These are phyloP conservation scores for Narcine bancroftii DNA, from an alignment of 2,113 vertebrate genomes.

Conservation along the genomic window DNA sequence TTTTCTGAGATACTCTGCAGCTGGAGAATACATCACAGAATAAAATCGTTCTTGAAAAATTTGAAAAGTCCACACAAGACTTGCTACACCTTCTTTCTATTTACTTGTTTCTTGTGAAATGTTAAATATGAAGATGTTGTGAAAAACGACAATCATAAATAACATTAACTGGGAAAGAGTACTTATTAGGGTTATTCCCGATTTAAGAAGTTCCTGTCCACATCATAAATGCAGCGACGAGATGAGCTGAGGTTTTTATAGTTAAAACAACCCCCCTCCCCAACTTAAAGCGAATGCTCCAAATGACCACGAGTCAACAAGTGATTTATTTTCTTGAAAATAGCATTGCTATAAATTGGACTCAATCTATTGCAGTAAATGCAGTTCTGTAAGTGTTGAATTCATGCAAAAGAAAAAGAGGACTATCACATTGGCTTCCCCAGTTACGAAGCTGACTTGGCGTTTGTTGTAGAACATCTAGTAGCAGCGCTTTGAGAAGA, in stretches of 20 bases:
- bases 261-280: background rate
- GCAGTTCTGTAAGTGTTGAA: background rate
- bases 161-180: background rate
- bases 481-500: background rate
- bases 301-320: background rate
- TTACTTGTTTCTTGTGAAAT: background rate
- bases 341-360: background rate
- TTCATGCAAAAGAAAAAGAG: background rate
- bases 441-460: background rate
- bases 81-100: background rate
- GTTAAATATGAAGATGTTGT: background rate
- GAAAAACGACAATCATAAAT: background rate
- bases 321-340: background rate
- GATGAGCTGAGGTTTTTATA: background rate
- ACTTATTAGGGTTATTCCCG: too few species aligned
- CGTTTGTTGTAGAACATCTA: background rate
- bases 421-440: background rate
- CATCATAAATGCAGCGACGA: background rate
- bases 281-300: background rate
- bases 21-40: background rate
- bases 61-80: background rate
- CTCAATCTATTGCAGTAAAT: slow-evolving; percentile 15
- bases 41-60: background rate
- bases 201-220: background rate
- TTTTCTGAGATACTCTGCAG: background rate